phyloP scores from a whole-genome alignment of 1,140 invertebrate species.

The Drosophila grimshawi region DNA sequence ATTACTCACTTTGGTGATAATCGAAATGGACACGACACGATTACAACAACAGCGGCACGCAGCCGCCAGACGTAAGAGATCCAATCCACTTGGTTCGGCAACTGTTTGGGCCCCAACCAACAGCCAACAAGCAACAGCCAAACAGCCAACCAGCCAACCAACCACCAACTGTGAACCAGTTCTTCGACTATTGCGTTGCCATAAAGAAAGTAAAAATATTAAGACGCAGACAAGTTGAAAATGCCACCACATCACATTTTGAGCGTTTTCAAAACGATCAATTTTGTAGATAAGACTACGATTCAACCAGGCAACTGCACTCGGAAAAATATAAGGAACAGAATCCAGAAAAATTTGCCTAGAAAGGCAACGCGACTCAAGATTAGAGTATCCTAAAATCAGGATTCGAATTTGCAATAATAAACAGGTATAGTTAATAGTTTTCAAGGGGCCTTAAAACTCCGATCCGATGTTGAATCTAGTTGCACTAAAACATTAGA shows the following conservation, averaged over 20 bases:
- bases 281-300: constrained; percentile 74
- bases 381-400: too few species aligned
- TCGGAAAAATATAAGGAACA: not conserved
- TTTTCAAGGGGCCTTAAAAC: too few species aligned
- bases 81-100: constrained; percentile 2
- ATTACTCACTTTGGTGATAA: constrained; percentile 84
- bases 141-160: constrained; percentile 12
- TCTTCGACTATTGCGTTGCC: constrained; percentile 56
- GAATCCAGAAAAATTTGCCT: not conserved
- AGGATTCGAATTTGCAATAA: too few species aligned
- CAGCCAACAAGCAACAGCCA: constrained; percentile 19
- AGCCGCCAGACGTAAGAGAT: not conserved
- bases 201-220: constrained; percentile 83
- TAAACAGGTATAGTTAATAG: too few species aligned
- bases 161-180: constrained; percentile 65
- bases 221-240: constrained; percentile 84
- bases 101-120: constrained; percentile 9
- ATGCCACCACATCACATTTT: constrained; percentile 84
- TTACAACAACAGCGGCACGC: constrained; percentile 62
- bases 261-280: constrained; percentile 84
- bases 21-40: constrained; percentile 83
- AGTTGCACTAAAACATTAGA: too few species aligned
- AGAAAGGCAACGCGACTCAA: too few species aligned
- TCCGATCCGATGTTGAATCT: too few species aligned
- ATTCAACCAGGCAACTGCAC: constrained; percentile 2